Conservation (phyloP, 2,888 invertebrate species). For the Cryptus viduatorius region DNA sequence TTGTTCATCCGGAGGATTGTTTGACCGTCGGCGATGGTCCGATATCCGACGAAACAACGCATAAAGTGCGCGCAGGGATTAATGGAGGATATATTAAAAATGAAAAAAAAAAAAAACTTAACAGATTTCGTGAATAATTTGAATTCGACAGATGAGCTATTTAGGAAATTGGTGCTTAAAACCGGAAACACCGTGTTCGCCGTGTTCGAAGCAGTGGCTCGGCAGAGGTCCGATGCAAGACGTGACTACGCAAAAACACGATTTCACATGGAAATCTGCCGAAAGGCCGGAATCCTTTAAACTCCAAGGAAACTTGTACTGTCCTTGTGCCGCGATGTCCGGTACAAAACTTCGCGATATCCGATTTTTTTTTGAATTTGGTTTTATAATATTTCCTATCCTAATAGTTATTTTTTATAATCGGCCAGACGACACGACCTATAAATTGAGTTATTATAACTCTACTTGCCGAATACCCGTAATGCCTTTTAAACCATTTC, state of each 20-base stretch:
- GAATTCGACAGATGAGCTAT: slow-evolving; percentile 78
- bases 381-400: background rate
- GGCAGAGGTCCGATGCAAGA: slow-evolving; percentile 89
- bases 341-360: slow-evolving; percentile 71
- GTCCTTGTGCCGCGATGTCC: slow-evolving; percentile 74
- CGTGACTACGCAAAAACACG: slow-evolving; percentile 90
- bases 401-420: slow-evolving; percentile 14
- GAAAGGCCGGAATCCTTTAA: slow-evolving; percentile 68
- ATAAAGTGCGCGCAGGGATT: slow-evolving; percentile 83
- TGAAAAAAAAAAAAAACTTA: background rate
- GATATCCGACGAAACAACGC: slow-evolving; percentile 86
- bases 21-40: slow-evolving; percentile 85
- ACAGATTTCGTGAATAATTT: background rate
- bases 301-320: slow-evolving; percentile 73
- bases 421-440: slow-evolving; percentile 87
- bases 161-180: slow-evolving; percentile 80
- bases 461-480: slow-evolving; percentile 85
- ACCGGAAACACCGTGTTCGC: slow-evolving; percentile 74
- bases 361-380: background rate
- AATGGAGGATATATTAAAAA: background rate
- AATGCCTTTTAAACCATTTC: slow-evolving; percentile 85
- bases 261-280: slow-evolving; percentile 86
- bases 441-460: slow-evolving; percentile 88
- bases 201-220: slow-evolving; percentile 76
- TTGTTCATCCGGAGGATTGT: slow-evolving; percentile 82